phyloP scores from a whole-genome alignment of 2,888 invertebrate genomes.

The Acleris laterana region DNA sequence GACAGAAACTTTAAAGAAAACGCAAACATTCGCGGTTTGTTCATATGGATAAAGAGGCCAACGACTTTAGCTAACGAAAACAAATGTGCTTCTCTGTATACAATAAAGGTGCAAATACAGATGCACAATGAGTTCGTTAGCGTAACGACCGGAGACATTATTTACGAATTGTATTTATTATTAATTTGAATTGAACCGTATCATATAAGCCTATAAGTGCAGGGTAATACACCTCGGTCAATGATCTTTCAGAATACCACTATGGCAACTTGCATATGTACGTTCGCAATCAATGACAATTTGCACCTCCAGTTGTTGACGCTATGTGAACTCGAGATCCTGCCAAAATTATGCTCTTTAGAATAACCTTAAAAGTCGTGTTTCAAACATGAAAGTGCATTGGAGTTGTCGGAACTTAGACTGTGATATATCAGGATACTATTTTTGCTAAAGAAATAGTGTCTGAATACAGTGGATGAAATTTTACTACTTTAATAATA shows the following conservation, averaged over 20 bases:
- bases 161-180: slow-evolving; percentile 11
- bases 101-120: slow-evolving; percentile 41
- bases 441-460: not conserved
- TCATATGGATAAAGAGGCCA: slow-evolving; percentile 57
- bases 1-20: slow-evolving; percentile 44
- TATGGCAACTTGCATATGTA: slow-evolving; percentile 60
- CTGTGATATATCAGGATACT: not conserved
- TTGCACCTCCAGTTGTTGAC: slow-evolving; percentile 66
- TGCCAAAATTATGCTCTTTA: slow-evolving; percentile 65
- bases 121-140: slow-evolving; percentile 41
- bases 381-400: slow-evolving; percentile 50
- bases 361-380: slow-evolving; percentile 66
- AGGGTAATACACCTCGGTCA: slow-evolving; percentile 55
- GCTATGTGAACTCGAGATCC: slow-evolving; percentile 58
- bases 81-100: slow-evolving; percentile 49
- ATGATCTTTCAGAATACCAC: slow-evolving; percentile 60
- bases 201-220: not conserved
- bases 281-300: slow-evolving; percentile 70
- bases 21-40: slow-evolving; percentile 57
- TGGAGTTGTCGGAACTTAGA: slow-evolving; percentile 13
- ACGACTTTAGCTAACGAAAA: slow-evolving; percentile 57
- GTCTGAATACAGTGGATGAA: not conserved
- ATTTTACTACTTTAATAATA: not conserved
- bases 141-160: slow-evolving; percentile 29
- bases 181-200: slow-evolving; percentile 9